phyloP scores from a whole-genome alignment of 2,888 invertebrate species.

The Scaptomyza polygonia region DNA sequence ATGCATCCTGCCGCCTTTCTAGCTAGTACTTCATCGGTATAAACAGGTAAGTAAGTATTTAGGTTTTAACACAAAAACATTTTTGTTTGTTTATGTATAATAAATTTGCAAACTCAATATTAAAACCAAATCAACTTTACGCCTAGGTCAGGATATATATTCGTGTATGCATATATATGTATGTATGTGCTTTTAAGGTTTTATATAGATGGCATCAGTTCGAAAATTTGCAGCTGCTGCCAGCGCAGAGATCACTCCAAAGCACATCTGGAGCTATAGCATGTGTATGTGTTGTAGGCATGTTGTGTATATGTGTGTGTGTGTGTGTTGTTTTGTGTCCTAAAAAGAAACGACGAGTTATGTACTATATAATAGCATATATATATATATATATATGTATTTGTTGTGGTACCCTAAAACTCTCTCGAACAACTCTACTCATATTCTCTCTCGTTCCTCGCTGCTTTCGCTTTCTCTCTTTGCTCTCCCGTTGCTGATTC shows the following conservation, averaged over 20 bases:
- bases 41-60: too few species aligned
- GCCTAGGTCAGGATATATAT: background rate
- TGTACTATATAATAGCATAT: conserved; percentile 74
- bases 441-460: conserved; percentile 12
- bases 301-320: conserved; percentile 7
- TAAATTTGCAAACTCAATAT: too few species aligned
- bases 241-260: conserved; percentile 51
- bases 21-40: too few species aligned
- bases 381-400: conserved; percentile 58
- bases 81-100: too few species aligned
- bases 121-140: background rate
- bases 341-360: conserved; percentile 68
- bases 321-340: conserved; percentile 20
- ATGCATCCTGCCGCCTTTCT: too few species aligned
- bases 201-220: conserved; percentile 19
- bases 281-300: conserved; percentile 5
- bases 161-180: background rate
- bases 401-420: conserved; percentile 65
- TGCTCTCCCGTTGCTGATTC: conserved; percentile 3
- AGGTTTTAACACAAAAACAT: too few species aligned
- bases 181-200: background rate
- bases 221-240: conserved; percentile 29
- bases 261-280: conserved; percentile 21
- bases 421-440: conserved; percentile 34
- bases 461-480: too few species aligned